phyloP scores from a whole-genome alignment of 1,140 invertebrate genomes.

The Chelonus insularis region DNA sequence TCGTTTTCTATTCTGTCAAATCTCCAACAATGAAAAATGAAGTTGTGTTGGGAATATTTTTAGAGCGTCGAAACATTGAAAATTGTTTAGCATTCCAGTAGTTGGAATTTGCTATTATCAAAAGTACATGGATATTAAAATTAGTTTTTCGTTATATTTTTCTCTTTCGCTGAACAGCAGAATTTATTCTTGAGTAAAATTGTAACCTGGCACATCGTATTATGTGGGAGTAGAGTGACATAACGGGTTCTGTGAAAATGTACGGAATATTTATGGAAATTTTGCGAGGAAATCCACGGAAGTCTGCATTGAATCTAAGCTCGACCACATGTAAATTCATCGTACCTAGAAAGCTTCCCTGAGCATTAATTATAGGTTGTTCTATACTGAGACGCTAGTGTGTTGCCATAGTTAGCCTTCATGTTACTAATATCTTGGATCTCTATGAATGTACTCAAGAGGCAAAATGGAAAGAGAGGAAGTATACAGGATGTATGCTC shows the following conservation, averaged over 20 bases:
- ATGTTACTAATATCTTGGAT: conserved; percentile 44
- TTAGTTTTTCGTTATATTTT: no score
- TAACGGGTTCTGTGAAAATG: conserved; percentile 18
- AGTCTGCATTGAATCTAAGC: background rate
- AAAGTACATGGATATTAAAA: no score
- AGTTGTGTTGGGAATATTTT: no score
- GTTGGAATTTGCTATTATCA: no score
- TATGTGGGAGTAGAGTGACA: background rate
- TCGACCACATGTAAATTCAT: conserved; percentile 42
- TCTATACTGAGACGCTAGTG: conserved; percentile 1
- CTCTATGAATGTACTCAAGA: conserved; percentile 13
- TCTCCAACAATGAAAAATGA: no score
- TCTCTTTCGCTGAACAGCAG: no score
- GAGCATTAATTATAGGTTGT: conserved; percentile 45
- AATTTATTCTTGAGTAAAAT: no score
- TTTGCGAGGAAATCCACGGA: conserved; percentile 28
- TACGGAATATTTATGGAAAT: conserved; percentile 30
- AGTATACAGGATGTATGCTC: conserved; percentile 27
- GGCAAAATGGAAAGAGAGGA: background rate
- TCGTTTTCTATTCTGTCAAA: conserved; percentile 31
- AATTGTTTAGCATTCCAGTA: no score
- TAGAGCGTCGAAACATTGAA: no score
- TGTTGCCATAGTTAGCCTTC: conserved; percentile 17
- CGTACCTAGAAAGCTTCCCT: conserved; percentile 22
- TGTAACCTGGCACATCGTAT: background rate